Conservation (phyloP, 2,797 vertebrate genomes). For the Psittacula derbiana region DNA sequence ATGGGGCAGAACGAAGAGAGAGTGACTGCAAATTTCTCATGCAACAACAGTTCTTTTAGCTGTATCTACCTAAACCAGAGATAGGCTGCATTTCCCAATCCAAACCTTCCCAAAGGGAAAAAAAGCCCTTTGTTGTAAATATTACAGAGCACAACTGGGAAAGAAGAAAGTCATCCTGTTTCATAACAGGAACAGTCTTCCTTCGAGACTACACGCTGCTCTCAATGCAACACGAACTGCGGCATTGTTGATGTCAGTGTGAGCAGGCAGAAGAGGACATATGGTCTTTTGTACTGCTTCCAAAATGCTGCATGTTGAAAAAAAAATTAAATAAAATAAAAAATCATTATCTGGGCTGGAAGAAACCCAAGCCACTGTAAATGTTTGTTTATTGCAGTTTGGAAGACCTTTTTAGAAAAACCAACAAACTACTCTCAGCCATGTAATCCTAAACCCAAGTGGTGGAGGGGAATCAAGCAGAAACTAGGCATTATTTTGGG, state of each 20-base stretch:
- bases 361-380: background rate
- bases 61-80: background rate
- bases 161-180: background rate
- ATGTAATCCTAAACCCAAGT: background rate
- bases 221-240: background rate
- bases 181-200: background rate
- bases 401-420: slow-evolving; percentile 13
- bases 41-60: background rate
- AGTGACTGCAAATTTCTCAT: background rate
- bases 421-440: background rate
- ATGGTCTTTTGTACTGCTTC: slow-evolving; percentile 36
- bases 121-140: background rate
- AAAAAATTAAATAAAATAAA: background rate
- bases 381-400: slow-evolving; percentile 4
- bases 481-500: background rate
- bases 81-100: background rate
- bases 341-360: slow-evolving; percentile 7
- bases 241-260: background rate
- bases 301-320: background rate
- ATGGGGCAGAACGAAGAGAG: accelerated
- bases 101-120: background rate
- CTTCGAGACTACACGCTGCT: background rate
- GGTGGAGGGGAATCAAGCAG: background rate
- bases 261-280: slow-evolving; percentile 20
- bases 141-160: background rate